Evolutionary conservation across 2,113 vertebrate species (phyloP).

Genomic region (Suncus etruscus): DNA sequence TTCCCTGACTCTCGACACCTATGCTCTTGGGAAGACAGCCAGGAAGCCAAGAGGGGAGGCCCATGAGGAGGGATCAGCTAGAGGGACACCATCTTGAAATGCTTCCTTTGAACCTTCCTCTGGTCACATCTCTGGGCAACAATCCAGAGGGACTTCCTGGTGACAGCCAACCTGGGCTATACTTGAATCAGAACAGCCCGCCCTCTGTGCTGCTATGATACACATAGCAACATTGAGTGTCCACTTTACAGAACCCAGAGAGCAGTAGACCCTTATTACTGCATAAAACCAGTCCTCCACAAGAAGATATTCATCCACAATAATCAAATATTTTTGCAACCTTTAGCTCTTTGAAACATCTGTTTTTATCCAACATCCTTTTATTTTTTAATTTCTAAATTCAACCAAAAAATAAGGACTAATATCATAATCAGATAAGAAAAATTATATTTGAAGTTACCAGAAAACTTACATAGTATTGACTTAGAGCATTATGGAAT

Average conservation of each 20-base stretch:
- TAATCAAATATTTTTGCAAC: background rate
- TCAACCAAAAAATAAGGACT: background rate
- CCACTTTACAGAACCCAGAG: background rate
- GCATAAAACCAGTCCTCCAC: background rate
- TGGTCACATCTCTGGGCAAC: background rate
- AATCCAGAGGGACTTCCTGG: background rate
- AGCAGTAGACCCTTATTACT: background rate
- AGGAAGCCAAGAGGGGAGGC: background rate
- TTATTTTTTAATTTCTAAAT: background rate
- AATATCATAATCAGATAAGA: background rate
- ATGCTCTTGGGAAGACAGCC: background rate
- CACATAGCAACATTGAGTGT: background rate
- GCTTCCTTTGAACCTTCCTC: background rate
- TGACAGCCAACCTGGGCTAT: background rate
- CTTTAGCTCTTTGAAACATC: background rate
- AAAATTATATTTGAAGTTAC: background rate
- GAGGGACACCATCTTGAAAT: background rate
- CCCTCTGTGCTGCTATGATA: too few relatives aligned
- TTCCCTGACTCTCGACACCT: background rate
- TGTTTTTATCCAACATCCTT: slow-evolving; percentile 3
- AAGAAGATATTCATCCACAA: background rate
- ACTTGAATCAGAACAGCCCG: too few relatives aligned
- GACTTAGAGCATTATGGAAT: background rate
- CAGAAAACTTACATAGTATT: background rate
- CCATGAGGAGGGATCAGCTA: background rate